A percentile compares a stretch with the other conserved stretches of the same genome.
Conservation (phyloP, 2,888 invertebrate species). For the Brenthis daphne region DNA sequence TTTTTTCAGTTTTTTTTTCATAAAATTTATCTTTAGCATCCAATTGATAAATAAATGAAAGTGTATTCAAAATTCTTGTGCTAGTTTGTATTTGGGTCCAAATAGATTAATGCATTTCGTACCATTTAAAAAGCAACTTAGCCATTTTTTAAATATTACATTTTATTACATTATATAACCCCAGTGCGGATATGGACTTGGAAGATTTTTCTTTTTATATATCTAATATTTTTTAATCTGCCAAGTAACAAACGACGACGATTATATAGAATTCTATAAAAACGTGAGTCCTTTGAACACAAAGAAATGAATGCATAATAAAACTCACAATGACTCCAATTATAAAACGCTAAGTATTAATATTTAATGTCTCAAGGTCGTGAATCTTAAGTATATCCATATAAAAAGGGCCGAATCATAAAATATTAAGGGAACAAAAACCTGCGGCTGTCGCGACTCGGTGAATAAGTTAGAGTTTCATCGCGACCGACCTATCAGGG, state of each 20-base stretch:
- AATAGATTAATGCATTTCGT: no score
- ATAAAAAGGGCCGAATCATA: constrained; percentile 21
- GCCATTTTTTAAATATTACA: no score
- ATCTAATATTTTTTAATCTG: not conserved
- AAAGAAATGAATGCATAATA: not conserved
- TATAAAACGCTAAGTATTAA: constrained; percentile 9
- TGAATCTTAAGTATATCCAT: constrained; percentile 10
- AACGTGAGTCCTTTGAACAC: not conserved
- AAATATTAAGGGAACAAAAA: constrained; percentile 24
- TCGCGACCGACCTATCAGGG: constrained; percentile 22
- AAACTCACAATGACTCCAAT: not conserved
- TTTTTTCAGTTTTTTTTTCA: no score
- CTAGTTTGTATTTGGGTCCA: no score
- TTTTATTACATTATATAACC: no score
- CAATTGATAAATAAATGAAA: no score
- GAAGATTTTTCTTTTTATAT: no score
- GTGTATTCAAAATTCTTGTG: no score
- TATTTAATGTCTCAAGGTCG: not conserved
- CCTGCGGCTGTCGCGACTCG: constrained; percentile 18
- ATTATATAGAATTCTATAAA: not conserved
- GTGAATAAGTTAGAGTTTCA: constrained; percentile 27
- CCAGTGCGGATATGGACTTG: no score
- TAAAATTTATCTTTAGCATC: no score
- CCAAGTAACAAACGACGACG: not conserved
- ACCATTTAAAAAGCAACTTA: no score